Evolutionary conservation across 2,888 invertebrate genomes (phyloP), one percentile per base, ranked within the genome.

Genomic region (Phortica okadai): DNA sequence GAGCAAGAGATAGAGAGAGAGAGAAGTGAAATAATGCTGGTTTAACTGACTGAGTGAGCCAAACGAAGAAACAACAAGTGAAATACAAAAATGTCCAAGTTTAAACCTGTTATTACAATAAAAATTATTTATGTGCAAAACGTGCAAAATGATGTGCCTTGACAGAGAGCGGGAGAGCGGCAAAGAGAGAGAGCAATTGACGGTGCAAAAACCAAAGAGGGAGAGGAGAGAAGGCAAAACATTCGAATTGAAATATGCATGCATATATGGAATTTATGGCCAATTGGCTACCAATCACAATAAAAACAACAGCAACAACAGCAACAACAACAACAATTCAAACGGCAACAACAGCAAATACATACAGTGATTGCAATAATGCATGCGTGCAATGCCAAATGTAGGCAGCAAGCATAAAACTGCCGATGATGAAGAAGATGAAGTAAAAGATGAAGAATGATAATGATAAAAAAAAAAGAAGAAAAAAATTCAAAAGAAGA

Each of bases 91-190:
- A 56, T 56, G 56, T 11, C 11, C 56, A 56, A 5, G 62, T 62
- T n/a, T 10, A 69, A 69, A 69, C 69, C 69, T 69, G 45, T 67
- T 67, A 67, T 67, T 67, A 67, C n/a, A 67, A 67, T 67, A 70
- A 50, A 66, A 1, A 70, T 70, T 54, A 70, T 70, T n/a, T 70
- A 70, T 70, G 70, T 14, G 42, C 44, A 67, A 67, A 67, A n/a
- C 21, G 67, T 67, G 44, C 67, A 67, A 44, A 41, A 64, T 41
- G 2, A 59, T 59, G 16, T 59, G 8, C 21, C 21, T 21, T 21
- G 21, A 21, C 21, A 21, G 21, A 21, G 21, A 21, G 21, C 21
- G 21, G 21, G 21, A 21, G 21, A 21, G 21, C 21, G 21, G 21
- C 21, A 21, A 21, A 21, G 21, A 21, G 21, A 21, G 21, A 21